A percentile compares a stretch with the other conserved stretches of the same genome.
phyloP scores from a whole-genome alignment of 1,140 invertebrate genomes.

The Nebria ingens region DNA sequence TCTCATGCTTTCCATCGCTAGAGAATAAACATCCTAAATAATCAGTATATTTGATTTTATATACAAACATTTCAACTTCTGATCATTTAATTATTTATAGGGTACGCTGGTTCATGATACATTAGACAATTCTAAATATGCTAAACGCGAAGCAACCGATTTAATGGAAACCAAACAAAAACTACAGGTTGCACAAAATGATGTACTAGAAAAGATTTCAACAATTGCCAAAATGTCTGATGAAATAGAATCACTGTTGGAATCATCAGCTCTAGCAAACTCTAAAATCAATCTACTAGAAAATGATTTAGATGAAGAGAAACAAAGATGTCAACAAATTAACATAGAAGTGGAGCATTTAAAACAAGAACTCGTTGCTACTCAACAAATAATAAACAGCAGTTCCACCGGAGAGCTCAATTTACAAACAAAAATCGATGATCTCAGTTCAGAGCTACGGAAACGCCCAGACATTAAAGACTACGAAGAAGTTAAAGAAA shows the following conservation, averaged over 20 bases:
- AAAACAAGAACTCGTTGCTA: not conserved
- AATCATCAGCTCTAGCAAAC: not conserved
- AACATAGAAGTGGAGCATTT: not conserved
- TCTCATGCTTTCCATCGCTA: too few relatives aligned
- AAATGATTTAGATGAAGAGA: not conserved
- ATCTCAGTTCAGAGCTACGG: not conserved
- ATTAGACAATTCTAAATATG: not conserved
- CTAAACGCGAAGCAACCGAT: not conserved
- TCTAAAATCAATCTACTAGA: not conserved
- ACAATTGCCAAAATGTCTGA: not conserved
- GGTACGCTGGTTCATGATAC: not conserved
- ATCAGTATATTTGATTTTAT: too few relatives aligned
- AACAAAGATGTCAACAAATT: not conserved
- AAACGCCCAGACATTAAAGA: not conserved
- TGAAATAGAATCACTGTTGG: not conserved
- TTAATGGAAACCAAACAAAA: not conserved
- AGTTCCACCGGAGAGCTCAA: not conserved
- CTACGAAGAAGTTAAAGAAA: constrained; percentile 18
- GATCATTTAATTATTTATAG: too few relatives aligned
- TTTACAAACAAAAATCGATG: not conserved
- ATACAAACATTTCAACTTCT: too few relatives aligned
- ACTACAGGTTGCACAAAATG: not conserved
- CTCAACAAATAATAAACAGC: not conserved
- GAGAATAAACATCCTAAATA: too few relatives aligned
- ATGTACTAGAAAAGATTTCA: not conserved